Evolutionary conservation across 2,888 invertebrate genomes (phyloP), one percentile per base, ranked within the genome.

Genomic region (Lithodes maja): DNA sequence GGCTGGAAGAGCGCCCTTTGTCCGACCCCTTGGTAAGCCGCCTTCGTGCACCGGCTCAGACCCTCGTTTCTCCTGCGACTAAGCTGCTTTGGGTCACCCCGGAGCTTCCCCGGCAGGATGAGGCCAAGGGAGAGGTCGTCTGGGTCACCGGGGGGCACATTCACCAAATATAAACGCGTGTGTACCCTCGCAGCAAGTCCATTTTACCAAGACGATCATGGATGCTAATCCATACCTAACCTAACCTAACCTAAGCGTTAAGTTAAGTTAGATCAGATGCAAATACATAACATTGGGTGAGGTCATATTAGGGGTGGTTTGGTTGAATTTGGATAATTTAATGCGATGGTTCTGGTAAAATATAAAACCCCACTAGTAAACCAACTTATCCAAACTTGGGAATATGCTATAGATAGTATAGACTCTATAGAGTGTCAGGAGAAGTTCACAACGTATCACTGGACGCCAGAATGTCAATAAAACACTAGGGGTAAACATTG

Each of bases 11-110:
- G 61, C 55, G 68, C 77, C 84, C 84, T 85, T 77, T 85, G 78
- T 85, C 50, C 81, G 68, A 52, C 52, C 68, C 61, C 55, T 75
- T 85, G 53, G 77, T 85, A 85, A 79, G 78, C 78, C 69, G 78
- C 78, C 85, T 78, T 85, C 78, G 55, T 78, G 85, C 69, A 85
- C 69, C 50, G 78, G 68, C 79, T 79, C 78, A 79, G 84, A 61
- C 78, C 78, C 78, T 68, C 68, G 68, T 68, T 68, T 49, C 85
- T 79, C 78, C 85, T 54, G 68, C 78, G 52, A 68, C 85, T 78
- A 85, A 85, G 85, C 85, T 52, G 78, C 78, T 85, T 79, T 85
- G 85, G 85, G 85, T 78, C 85, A 68, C 68, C 68, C 17, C 78
- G 69, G 78, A 78, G 55, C 85, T 85, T 85, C 77, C 78, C 61